Conservation (phyloP, 2,888 invertebrate species). For the Imbricaverruca yamaguchii region DNA sequence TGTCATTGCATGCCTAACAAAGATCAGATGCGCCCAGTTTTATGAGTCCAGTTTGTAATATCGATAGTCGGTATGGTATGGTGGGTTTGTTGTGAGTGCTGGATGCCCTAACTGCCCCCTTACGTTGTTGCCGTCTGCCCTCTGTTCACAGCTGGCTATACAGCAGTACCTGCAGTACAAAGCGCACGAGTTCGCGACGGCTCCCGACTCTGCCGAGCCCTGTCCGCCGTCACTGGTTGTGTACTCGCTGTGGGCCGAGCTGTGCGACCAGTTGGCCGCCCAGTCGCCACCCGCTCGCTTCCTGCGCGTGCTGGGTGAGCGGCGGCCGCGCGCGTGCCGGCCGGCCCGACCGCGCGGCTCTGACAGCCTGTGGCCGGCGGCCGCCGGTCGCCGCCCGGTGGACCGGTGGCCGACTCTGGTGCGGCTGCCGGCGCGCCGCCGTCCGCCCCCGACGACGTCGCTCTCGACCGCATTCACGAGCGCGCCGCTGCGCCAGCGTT, state of each 20-base stretch:
- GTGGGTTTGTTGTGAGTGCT: too few relatives aligned
- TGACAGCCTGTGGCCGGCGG: neutral
- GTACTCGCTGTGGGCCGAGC: neutral
- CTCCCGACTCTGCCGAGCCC: neutral
- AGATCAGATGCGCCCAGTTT: too few relatives aligned
- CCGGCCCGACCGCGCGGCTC: neutral
- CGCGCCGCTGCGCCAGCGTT: slow-evolving; percentile 10
- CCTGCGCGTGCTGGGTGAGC: neutral
- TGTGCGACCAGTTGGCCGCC: neutral
- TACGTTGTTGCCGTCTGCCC: too few relatives aligned
- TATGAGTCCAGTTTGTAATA: too few relatives aligned
- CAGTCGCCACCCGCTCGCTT: neutral
- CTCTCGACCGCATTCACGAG: neutral
- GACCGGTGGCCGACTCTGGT: neutral
- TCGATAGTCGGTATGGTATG: too few relatives aligned
- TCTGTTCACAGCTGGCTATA: slow-evolving; percentile 2
- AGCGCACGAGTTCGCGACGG: neutral
- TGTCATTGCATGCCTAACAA: too few relatives aligned
- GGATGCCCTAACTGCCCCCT: too few relatives aligned
- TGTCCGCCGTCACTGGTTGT: neutral
- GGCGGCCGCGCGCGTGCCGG: neutral
- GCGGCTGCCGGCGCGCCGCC: neutral
- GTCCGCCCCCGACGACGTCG: neutral
- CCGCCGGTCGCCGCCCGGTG: neutral
- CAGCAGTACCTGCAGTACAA: slow-evolving; percentile 15